phyloP scores from a whole-genome alignment of 2,888 invertebrate species.

The Fissipunctia ypsillon region DNA sequence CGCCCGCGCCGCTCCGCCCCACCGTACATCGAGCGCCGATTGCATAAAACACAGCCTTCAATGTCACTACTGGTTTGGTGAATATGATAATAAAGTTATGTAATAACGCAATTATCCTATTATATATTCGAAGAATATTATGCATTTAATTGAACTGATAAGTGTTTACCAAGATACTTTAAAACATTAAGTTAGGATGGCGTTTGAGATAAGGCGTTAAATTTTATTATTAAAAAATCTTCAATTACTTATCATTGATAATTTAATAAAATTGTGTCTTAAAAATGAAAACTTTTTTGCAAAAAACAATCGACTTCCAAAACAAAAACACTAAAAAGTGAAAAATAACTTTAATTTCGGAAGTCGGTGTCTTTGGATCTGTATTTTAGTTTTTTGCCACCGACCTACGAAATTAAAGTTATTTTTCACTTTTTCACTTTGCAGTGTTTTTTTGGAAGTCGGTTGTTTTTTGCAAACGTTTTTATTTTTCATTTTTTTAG shows the following conservation, averaged over 20 bases:
- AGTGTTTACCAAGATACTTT: neutral
- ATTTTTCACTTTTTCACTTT: no score
- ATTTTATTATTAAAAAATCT: neutral
- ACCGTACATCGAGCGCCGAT: conserved; percentile 61
- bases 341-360: no score
- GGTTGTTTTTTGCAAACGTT: no score
- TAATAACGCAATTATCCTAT: conserved; percentile 50
- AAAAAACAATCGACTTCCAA: no score
- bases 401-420: no score
- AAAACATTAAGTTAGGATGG: neutral
- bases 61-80: conserved; percentile 78
- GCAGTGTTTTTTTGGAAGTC: no score
- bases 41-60: conserved; percentile 80
- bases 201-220: neutral
- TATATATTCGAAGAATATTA: conserved; percentile 13
- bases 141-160: conserved; percentile 9
- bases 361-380: no score
- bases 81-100: conserved; percentile 70
- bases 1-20: conserved; percentile 53
- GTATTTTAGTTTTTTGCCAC: no score
- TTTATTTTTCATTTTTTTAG: no score
- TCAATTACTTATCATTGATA: neutral
- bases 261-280: neutral
- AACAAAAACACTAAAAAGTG: no score
- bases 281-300: no score